Evolutionary conservation across 2,888 invertebrate species (phyloP), one percentile per base, ranked within the genome.

Genomic region (Hanleya hanleyi): DNA sequence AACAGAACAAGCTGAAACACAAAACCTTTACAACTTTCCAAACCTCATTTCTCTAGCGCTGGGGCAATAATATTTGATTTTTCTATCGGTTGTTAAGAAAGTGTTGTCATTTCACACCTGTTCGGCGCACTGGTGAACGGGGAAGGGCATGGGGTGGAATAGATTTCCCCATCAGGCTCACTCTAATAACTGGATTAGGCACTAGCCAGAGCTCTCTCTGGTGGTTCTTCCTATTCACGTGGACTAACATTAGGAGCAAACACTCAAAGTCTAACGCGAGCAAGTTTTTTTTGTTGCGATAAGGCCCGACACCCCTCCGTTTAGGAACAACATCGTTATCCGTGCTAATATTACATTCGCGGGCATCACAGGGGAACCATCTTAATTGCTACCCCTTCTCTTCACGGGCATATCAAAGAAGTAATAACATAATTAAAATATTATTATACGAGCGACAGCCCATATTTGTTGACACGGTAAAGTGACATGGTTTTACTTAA

Each of bases 391-490:
- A 15, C 5, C 57, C 32, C 57, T 57, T 57, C 18, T n/a, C 22
- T 15, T 26, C 57, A 29, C 51, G 22, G 26, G 12, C 32, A 22
- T 22, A 32, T 22, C 26, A 57, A 57, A 29, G 2, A 26, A 57
- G 29, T 57, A 57, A 57, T 29, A 57, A 57, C 29, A 32, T 57
- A 57, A 57, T 57, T 57, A 29, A 22, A 57, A 22, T 57, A 29
- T 57, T 29, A 29, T 57, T 22, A 22, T 29, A 29, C 57, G 57
- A 22, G 57, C 57, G 22, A 18, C 22, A 32, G 57, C 22, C 29
- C 22, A 57, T 57, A 26, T 29, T 57, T 57, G 57, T 57, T 18
- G 57, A 57, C 57, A 57, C 29, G 22, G 57, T 29, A 57, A 57
- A 57, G 57, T 57, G 57, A 57, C 22, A 15, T 57, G 57, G 32